Evolutionary conservation across 2,113 vertebrate species (phyloP).

Genomic region (Corapipo altera): DNA sequence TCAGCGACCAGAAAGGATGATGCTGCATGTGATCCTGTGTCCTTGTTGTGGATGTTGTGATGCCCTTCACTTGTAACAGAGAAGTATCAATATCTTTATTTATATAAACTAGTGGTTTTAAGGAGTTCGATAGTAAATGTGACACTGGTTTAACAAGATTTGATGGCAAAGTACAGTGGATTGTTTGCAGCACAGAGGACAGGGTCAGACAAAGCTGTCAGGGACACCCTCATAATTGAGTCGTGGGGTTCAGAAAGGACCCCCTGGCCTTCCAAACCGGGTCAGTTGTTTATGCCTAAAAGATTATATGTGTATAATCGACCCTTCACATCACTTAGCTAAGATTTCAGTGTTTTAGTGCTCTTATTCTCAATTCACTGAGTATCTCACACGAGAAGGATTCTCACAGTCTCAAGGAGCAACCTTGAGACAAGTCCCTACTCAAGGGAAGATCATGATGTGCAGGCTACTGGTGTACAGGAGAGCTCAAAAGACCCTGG

Average conservation of each 20-base stretch:
- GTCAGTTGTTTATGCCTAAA: neutral
- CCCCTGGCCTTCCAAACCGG: neutral
- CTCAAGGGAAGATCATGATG: fast-evolving
- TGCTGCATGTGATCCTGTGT: neutral
- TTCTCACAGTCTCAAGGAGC: neutral
- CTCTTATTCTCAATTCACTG: fast-evolving
- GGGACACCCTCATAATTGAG: fast-evolving
- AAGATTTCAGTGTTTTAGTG: neutral
- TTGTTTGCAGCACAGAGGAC: neutral
- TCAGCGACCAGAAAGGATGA: neutral
- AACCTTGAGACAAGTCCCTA: neutral
- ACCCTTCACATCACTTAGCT: neutral
- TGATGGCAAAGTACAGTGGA: neutral
- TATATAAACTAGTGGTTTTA: neutral
- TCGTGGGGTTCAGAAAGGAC: neutral
- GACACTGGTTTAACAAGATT: neutral
- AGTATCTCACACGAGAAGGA: neutral
- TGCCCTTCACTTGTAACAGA: neutral
- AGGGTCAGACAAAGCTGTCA: neutral
- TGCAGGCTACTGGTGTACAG: neutral
- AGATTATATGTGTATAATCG: neutral
- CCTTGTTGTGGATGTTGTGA: neutral
- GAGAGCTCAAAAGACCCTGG: neutral
- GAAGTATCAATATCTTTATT: neutral
- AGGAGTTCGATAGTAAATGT: neutral